phyloP scores from a whole-genome alignment of 2,797 vertebrate genomes.

The Acrocephalus scirpaceus region DNA sequence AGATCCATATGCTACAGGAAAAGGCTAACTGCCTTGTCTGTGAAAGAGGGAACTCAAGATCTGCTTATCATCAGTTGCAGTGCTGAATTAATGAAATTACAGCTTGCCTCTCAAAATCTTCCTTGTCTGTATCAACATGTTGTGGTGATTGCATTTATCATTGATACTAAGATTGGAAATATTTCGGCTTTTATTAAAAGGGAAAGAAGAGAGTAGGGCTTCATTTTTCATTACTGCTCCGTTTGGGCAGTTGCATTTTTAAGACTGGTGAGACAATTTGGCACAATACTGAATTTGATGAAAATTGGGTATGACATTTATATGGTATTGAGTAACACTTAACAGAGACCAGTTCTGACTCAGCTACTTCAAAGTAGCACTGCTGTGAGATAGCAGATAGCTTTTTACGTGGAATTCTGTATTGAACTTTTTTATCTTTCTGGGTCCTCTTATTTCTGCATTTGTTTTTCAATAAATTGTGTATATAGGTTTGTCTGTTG shows the following conservation, averaged over 20 bases:
- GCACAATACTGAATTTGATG: not conserved
- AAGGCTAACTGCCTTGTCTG: not conserved
- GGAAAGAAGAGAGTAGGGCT: not conserved
- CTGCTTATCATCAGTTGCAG: not conserved
- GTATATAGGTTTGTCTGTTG: conserved; percentile 86
- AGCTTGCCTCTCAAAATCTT: not conserved
- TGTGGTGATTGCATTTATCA: not conserved
- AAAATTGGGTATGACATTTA: not conserved
- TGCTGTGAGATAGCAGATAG: not conserved
- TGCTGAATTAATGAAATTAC: conserved; percentile 24
- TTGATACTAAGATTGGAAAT: not conserved
- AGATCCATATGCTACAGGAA: not conserved
- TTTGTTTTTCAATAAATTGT: conserved; percentile 51
- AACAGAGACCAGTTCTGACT: conserved; percentile 10
- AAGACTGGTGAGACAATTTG: not conserved
- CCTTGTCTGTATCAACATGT: not conserved
- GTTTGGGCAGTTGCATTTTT: not conserved
- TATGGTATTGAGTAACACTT: not conserved
- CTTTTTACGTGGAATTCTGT: not conserved
- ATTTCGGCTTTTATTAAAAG: not conserved
- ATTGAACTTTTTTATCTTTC: not conserved
- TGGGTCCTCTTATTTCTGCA: conserved; percentile 21
- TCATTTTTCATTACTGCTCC: not conserved
- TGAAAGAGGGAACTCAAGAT: not conserved
- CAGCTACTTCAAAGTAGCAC: not conserved